phyloP scores from a whole-genome alignment of 2,888 invertebrate genomes.

The Aporophyla lueneburgensis region DNA sequence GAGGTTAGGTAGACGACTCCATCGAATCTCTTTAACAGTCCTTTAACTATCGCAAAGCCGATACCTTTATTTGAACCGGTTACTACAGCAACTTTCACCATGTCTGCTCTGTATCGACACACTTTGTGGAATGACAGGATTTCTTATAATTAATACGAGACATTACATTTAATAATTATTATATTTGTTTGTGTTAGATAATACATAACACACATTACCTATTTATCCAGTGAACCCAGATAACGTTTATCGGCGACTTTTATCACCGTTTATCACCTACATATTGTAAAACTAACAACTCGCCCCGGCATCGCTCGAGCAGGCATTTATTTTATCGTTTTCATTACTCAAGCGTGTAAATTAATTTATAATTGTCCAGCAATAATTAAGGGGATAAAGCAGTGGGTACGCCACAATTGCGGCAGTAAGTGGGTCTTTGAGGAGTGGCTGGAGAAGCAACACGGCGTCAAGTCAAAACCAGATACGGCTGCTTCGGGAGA shows the following conservation, averaged over 20 bases:
- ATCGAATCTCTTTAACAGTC: conserved; percentile 90
- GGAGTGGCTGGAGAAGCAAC: too few relatives aligned
- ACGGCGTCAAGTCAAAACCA: too few relatives aligned
- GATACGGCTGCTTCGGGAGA: too few relatives aligned
- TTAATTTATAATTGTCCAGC: neutral
- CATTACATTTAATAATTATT: conserved; percentile 10
- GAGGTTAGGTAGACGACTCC: conserved; percentile 91
- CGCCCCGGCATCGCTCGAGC: neutral
- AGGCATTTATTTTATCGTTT: too few relatives aligned
- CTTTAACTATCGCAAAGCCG: conserved; percentile 91
- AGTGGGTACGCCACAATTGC: neutral
- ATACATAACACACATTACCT: conserved; percentile 4
- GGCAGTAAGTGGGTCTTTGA: too few relatives aligned
- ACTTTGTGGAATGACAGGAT: conserved; percentile 24
- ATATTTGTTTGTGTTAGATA: conserved; percentile 16
- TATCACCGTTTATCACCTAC: neutral
- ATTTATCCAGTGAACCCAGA: conserved; percentile 11
- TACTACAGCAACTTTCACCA: conserved; percentile 80
- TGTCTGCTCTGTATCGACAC: conserved; percentile 23
- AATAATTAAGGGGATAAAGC: neutral
- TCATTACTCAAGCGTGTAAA: neutral
- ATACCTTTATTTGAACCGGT: conserved; percentile 93
- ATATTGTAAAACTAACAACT: neutral
- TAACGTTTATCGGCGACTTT: conserved; percentile 10
- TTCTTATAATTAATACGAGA: neutral